Base-by-base conservation (phyloP, 2,113 vertebrate genomes). In the Psophia crepitans region DNA sequence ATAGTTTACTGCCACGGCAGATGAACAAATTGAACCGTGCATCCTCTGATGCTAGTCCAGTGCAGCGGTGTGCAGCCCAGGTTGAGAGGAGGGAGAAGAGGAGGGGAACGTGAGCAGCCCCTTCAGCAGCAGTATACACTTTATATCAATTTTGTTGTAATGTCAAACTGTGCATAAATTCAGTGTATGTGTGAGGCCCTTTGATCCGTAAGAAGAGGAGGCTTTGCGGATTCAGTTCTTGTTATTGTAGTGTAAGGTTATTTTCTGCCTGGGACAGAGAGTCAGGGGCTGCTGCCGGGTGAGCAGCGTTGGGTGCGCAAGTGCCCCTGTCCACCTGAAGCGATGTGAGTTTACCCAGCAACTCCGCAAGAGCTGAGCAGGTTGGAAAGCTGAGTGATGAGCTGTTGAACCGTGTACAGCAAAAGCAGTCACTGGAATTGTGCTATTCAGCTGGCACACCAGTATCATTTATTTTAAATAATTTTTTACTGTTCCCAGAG, bases 261-360 rank as follows among this genome's bases (percentile, higher is more conserved):
- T 89, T 77, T 93, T 87, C 64, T 79, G 33, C 69, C 16, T 39
- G 39, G 41, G 48, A 14, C 3, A 8, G 65, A 60, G 49, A 5
- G 10, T 6, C 6, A 13, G 43, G 56, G n/a, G 58, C 78, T 35
- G 49, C 21, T 60, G 81, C 26, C 27, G 33, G 3, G 2, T 23
- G 82, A 78, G 69, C 57, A 28, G 60, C 0, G 2, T 9, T 60
- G 30, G 15, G 33, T 57, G 39, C 22, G 8, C 30, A 11, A 54
- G 48, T 69, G 60, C 32, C 19, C 2, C 51, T 20, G 51, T 8
- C 33, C 33, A 2, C 43, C 54, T 0, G 0, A 68, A 78, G 18
- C 51, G 4, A 4, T 1, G 0, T 37, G 86, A 75, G 24, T 96
- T 93, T 51, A 75, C 75, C 65, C 70, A 66, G 70, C 79, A 94